Conservation (phyloP, 2,113 vertebrate species). For the Myodes glareolus region DNA sequence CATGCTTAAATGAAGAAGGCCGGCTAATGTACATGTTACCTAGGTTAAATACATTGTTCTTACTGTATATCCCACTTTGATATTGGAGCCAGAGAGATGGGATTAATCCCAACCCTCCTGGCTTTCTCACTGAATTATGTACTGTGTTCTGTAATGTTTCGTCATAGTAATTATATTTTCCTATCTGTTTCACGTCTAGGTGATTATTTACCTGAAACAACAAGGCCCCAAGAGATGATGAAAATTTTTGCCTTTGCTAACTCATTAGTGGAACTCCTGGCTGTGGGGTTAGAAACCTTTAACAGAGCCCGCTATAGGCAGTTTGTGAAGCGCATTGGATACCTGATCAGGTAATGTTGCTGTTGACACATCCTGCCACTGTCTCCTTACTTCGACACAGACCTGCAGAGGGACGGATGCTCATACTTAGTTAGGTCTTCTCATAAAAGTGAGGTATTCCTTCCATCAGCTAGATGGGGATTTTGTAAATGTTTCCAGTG, state of each 20-base stretch:
- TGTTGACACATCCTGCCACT: background rate
- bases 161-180: background rate
- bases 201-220: slow-evolving; percentile 92
- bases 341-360: slow-evolving; percentile 92
- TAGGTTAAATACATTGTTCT: slow-evolving; percentile 9
- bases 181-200: slow-evolving; percentile 81
- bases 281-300: slow-evolving; percentile 94
- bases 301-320: slow-evolving; percentile 96
- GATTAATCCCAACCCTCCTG: background rate
- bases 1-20: background rate
- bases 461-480: background rate
- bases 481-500: background rate
- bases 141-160: background rate
- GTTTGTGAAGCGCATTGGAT: slow-evolving; percentile 96
- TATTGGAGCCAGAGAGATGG: background rate
- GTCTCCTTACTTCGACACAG: background rate
- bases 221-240: slow-evolving; percentile 97
- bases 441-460: background rate
- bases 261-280: slow-evolving; percentile 94
- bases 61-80: background rate
- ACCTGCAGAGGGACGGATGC: background rate
- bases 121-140: background rate
- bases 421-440: background rate
- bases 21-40: background rate
- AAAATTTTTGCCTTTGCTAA: slow-evolving; percentile 96